Evolutionary conservation across 2,113 vertebrate genomes (phyloP).

Genomic region (Empidonax traillii): DNA sequence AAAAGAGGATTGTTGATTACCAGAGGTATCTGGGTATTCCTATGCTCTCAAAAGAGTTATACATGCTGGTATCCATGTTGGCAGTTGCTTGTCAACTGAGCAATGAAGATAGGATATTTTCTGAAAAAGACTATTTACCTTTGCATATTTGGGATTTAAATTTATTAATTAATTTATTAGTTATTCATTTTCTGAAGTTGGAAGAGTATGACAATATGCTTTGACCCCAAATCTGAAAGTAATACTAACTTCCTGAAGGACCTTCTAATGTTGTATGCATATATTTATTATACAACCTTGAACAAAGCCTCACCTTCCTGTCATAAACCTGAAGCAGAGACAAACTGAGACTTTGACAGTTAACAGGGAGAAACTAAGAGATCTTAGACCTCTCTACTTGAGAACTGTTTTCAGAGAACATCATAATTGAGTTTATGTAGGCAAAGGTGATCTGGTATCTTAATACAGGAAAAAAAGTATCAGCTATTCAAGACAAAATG

Average conservation of each 20-base stretch:
- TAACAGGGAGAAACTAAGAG: neutral
- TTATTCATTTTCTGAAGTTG: neutral
- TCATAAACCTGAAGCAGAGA: neutral
- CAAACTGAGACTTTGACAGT: neutral
- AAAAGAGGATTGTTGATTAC: neutral
- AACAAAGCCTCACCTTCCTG: accelerated
- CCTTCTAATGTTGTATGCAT: neutral
- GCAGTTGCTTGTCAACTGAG: neutral
- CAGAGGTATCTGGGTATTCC: neutral
- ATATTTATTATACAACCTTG: neutral
- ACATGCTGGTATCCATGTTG: neutral
- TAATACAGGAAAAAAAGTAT: neutral
- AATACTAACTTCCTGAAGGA: neutral
- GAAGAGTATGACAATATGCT: neutral
- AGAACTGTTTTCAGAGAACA: neutral
- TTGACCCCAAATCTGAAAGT: neutral
- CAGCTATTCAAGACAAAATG: neutral
- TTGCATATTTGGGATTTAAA: neutral
- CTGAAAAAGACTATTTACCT: neutral
- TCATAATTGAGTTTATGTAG: neutral
- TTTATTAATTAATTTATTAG: neutral
- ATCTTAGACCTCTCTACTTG: neutral
- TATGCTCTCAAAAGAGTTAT: neutral
- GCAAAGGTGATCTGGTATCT: neutral
- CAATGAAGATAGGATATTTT: neutral